A percentile compares a stretch with the other conserved stretches of the same genome.
These are phyloP conservation scores for Drosophila oshimai DNA, from an alignment of 1,140 invertebrate genomes.

Conservation along the genomic window DNA sequence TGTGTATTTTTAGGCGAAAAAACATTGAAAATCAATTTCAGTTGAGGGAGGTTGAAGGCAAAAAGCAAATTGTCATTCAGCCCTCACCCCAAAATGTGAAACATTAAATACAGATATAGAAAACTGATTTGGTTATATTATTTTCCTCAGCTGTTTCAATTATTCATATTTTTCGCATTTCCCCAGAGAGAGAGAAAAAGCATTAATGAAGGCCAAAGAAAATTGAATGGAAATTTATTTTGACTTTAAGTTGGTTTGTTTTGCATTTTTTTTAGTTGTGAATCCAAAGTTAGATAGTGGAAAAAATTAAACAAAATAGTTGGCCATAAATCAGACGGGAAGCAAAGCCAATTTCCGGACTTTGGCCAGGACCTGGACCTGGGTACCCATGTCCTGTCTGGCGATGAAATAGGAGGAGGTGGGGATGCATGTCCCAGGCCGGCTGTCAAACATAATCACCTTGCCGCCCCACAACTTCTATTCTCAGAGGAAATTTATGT, in stretches of 20 bases:
- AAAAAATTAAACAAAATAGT: constrained; percentile 10
- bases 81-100: neutral
- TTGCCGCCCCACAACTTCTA: constrained; percentile 55
- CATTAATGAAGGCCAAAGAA: neutral
- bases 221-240: neutral
- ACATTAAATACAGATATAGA: constrained; percentile 3
- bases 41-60: constrained; percentile 35
- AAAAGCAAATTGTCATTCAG: constrained; percentile 14
- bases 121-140: constrained; percentile 4
- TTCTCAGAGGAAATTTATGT: constrained; percentile 77
- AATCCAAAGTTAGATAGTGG: neutral
- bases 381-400: constrained; percentile 61
- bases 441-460: constrained; percentile 79
- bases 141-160: constrained; percentile 41
- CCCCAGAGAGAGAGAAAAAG: neutral
- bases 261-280: neutral
- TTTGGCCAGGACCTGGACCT: constrained; percentile 25
- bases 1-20: constrained; percentile 29
- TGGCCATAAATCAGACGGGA: constrained; percentile 16
- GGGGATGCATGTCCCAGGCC: constrained; percentile 58
- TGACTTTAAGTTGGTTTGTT: neutral
- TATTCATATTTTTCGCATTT: constrained; percentile 27
- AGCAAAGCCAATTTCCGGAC: constrained; percentile 19
- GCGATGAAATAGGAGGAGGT: constrained; percentile 22
- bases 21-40: constrained; percentile 65